Percentiles rank a stretch among this genome's conserved stretches.
phyloP scores from a whole-genome alignment of 2,797 vertebrate genomes.

The Gambelia wislizenii region DNA sequence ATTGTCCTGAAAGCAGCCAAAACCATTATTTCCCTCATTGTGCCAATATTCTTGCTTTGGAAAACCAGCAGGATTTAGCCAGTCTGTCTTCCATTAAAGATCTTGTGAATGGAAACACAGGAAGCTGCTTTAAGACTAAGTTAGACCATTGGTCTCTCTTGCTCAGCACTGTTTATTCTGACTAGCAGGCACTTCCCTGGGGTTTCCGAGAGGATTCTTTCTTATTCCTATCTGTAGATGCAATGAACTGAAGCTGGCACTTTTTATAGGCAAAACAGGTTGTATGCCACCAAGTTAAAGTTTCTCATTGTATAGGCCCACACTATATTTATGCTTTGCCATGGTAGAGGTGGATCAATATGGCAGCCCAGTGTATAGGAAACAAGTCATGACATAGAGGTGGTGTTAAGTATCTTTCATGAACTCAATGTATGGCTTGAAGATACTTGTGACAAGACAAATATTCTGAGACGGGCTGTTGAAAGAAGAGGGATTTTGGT shows the following conservation, averaged over 20 bases:
- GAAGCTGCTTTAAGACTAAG: background rate
- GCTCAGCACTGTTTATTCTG: background rate
- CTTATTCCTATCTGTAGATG: background rate
- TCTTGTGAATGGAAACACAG: conserved; percentile 7
- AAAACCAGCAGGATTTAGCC: conserved; percentile 43
- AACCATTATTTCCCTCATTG: conserved; percentile 23
- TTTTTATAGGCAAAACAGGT: background rate
- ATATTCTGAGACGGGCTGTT: background rate
- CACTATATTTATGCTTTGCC: background rate
- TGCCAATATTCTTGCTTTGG: background rate
- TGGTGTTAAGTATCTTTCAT: background rate
- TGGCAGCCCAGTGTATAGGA: background rate
- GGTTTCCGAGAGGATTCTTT: background rate
- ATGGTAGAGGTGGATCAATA: background rate
- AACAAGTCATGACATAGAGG: background rate
- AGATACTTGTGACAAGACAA: background rate
- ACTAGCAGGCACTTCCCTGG: background rate
- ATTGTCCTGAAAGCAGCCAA: conserved; percentile 50
- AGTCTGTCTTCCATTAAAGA: conserved; percentile 18
- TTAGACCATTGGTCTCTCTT: background rate
- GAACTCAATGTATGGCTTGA: background rate
- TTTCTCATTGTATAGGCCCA: background rate
- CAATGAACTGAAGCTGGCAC: background rate
- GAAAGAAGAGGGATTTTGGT: background rate
- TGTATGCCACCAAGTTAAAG: background rate